Evolutionary conservation across 1,140 invertebrate species (phyloP).

Genomic region (Lutraria rhynchaena): DNA sequence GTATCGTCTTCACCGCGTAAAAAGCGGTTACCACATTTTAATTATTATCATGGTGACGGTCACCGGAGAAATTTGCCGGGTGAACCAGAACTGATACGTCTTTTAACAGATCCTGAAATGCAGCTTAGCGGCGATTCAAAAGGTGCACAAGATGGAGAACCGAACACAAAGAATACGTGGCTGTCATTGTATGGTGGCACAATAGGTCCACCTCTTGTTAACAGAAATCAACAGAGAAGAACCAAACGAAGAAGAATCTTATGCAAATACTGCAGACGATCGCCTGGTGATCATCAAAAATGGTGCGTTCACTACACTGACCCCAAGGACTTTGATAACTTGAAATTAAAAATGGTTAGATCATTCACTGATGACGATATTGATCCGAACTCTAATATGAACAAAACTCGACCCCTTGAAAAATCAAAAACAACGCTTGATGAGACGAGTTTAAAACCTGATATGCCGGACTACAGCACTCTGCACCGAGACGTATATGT

Average conservation of each 20-base stretch:
- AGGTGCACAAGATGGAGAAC: background rate
- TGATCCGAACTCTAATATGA: background rate
- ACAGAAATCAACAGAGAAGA: slow-evolving; percentile 21
- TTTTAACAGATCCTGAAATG: slow-evolving; percentile 34
- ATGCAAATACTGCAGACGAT: slow-evolving; percentile 31
- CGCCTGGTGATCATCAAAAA: slow-evolving; percentile 48
- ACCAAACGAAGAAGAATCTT: slow-evolving; percentile 23
- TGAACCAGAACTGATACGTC: slow-evolving; percentile 31
- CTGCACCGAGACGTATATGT: slow-evolving; percentile 48
- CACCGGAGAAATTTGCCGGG: slow-evolving; percentile 14
- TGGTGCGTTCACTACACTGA: slow-evolving; percentile 46
- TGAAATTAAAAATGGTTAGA: background rate
- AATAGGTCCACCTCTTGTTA: slow-evolving; percentile 10
- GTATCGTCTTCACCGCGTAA: background rate
- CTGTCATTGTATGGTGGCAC: slow-evolving; percentile 20
- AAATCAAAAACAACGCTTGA: slow-evolving; percentile 28
- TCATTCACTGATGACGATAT: slow-evolving; percentile 20
- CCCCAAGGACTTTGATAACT: background rate
- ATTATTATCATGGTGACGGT: slow-evolving; percentile 27
- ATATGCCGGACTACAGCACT: slow-evolving; percentile 30
- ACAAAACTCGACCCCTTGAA: slow-evolving; percentile 5
- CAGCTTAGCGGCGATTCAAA: background rate
- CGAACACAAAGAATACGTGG: background rate
- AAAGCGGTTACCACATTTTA: slow-evolving; percentile 27
- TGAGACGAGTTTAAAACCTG: background rate